These are phyloP conservation scores for Hetaerina titia DNA, from an alignment of 2,888 invertebrate genomes.

Conservation along the genomic window DNA sequence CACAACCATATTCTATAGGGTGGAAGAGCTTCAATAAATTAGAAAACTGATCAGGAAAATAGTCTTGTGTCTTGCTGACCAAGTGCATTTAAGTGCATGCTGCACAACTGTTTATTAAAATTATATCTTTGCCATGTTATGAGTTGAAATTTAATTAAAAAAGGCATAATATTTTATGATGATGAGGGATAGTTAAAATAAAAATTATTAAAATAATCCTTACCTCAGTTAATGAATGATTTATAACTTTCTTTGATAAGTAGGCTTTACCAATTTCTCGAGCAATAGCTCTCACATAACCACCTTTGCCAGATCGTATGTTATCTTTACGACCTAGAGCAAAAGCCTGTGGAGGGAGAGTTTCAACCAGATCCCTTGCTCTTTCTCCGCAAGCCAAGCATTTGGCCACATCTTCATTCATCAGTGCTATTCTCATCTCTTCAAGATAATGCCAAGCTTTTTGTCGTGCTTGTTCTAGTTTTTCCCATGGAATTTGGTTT, in stretches of 20 bases:
- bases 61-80: too few relatives aligned
- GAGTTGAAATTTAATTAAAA: background rate
- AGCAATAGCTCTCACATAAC: constrained; percentile 36
- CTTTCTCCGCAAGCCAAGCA: constrained; percentile 32
- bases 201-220: background rate
- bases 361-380: constrained; percentile 13
- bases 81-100: too few relatives aligned
- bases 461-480: constrained; percentile 38
- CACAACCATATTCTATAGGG: too few relatives aligned
- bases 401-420: background rate
- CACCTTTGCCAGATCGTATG: background rate
- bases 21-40: too few relatives aligned
- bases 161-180: too few relatives aligned
- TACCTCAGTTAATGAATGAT: background rate
- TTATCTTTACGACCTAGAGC: constrained; percentile 4
- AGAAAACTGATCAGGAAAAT: too few relatives aligned
- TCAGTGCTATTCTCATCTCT: background rate
- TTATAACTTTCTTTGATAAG: background rate
- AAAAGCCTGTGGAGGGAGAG: constrained; percentile 24
- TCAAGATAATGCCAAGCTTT: constrained; percentile 37
- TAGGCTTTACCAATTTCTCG: constrained; percentile 49
- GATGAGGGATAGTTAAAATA: too few relatives aligned
- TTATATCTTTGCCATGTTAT: too few relatives aligned
- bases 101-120: too few relatives aligned
- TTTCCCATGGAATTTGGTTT: background rate